These are phyloP conservation scores for Nannoperca obscura DNA, from an alignment of 2,797 vertebrate genomes.

Conservation along the genomic window DNA sequence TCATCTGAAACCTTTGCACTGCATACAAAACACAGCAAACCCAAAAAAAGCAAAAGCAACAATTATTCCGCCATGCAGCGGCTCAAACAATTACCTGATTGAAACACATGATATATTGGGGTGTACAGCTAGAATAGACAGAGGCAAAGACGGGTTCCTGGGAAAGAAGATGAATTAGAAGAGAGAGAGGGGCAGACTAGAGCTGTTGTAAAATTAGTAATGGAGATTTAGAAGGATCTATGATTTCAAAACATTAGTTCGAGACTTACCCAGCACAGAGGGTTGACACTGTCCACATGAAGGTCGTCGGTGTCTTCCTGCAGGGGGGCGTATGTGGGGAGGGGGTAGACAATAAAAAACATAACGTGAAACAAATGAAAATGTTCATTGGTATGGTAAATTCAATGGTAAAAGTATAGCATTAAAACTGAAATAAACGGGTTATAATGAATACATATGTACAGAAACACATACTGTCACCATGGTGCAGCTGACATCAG, in stretches of 20 bases:
- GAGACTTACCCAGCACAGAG: constrained; percentile 82
- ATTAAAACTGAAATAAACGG: neutral
- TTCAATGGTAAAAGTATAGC: neutral
- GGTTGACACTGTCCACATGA: constrained; percentile 30
- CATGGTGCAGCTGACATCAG: neutral
- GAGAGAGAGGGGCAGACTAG: constrained; percentile 33
- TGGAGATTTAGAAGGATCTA: constrained; percentile 6
- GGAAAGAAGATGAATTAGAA: constrained; percentile 54
- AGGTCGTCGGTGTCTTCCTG: constrained; percentile 68
- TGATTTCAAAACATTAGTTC: neutral
- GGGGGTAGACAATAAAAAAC: neutral
- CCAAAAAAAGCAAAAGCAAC: neutral
- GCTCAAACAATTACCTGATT: constrained; percentile 83
- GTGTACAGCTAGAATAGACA: constrained; percentile 81
- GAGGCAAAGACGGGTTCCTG: constrained; percentile 89
- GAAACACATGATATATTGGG: constrained; percentile 87
- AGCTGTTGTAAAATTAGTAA: constrained; percentile 33
- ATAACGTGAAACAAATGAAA: neutral
- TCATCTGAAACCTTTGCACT: constrained; percentile 39
- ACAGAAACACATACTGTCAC: neutral
- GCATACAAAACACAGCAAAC: constrained; percentile 63
- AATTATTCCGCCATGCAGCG: constrained; percentile 44
- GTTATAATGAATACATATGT: neutral
- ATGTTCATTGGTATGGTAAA: no score
- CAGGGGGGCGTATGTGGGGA: constrained; percentile 31